phyloP scores from a whole-genome alignment of 2,797 vertebrate species.

The Busarellus nigricollis region DNA sequence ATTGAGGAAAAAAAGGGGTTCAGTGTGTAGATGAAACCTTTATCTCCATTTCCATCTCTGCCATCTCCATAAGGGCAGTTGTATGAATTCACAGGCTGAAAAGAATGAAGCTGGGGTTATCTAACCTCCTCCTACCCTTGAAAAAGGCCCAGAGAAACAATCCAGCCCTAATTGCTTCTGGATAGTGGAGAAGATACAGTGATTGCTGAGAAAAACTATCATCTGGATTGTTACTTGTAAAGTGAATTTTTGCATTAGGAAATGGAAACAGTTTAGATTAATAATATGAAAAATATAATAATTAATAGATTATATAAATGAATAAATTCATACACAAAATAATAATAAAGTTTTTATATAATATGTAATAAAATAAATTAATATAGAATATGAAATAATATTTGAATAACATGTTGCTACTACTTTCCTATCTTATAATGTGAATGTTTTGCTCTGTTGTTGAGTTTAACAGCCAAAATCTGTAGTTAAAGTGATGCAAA shows the following conservation, averaged over 20 bases:
- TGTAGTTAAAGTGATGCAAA: not conserved
- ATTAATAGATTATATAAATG: not conserved
- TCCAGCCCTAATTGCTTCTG: not conserved
- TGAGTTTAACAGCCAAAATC: not conserved
- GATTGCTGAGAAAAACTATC: not conserved
- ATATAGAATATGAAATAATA: not conserved
- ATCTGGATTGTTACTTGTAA: not conserved
- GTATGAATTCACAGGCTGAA: not conserved
- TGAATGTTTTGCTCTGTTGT: not conserved
- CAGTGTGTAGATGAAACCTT: not conserved
- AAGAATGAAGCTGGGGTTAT: not conserved
- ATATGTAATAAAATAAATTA: not conserved
- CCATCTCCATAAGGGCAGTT: accelerated
- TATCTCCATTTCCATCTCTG: not conserved
- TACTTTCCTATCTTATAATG: not conserved
- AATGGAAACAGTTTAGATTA: not conserved
- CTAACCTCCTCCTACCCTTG: not conserved
- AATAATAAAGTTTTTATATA: not conserved
- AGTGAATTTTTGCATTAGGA: not conserved
- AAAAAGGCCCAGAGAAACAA: not conserved
- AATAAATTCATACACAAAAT: not conserved
- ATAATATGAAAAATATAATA: not conserved
- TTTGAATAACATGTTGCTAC: not conserved
- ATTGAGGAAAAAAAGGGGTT: not conserved
- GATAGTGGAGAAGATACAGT: not conserved